phyloP scores from a whole-genome alignment of 2,797 vertebrate species.

The Taeniopygia guttata region DNA sequence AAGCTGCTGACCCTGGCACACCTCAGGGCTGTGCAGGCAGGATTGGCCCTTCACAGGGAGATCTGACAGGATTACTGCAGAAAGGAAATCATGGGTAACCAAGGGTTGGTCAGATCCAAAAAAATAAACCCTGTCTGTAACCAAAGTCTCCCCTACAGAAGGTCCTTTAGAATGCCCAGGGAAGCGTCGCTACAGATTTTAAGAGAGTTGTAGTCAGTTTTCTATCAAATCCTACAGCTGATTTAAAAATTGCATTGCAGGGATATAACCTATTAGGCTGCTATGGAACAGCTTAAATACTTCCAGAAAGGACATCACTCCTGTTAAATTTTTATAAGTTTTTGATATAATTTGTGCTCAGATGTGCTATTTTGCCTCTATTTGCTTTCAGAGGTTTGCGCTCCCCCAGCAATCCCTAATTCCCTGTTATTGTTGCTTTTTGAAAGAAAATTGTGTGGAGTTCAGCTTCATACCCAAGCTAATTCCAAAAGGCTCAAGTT shows the following conservation, averaged over 20 bases:
- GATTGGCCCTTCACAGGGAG: background rate
- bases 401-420: background rate
- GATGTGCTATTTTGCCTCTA: background rate
- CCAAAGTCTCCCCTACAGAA: background rate
- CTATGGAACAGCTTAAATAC: background rate
- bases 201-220: background rate
- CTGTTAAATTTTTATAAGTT: background rate
- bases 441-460: background rate
- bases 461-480: background rate
- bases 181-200: background rate
- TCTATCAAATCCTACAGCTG: background rate
- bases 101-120: background rate
- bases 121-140: background rate
- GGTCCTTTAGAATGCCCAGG: background rate
- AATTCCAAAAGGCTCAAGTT: background rate
- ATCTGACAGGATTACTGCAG: rapidly evolving
- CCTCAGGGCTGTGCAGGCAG: rapidly evolving
- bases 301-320: background rate
- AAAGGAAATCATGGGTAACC: background rate
- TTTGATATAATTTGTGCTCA: background rate
- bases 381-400: background rate
- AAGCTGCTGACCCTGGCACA: background rate
- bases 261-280: background rate
- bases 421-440: background rate
- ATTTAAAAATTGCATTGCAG: background rate